phyloP scores from a whole-genome alignment of 2,797 vertebrate genomes.

The Scarus forsteni region DNA sequence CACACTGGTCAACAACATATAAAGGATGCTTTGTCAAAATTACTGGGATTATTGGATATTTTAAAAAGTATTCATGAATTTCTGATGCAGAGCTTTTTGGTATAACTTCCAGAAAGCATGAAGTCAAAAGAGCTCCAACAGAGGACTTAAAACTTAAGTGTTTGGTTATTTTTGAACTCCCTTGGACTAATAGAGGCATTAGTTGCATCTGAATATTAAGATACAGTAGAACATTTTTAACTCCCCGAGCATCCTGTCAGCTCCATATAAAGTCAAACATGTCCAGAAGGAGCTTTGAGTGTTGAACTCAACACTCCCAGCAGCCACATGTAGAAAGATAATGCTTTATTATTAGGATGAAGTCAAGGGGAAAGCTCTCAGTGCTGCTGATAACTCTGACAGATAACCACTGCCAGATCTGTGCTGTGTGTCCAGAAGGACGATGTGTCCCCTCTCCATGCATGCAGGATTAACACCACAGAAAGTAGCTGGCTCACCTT shows the following conservation, averaged over 20 bases:
- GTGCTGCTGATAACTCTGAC: constrained; percentile 69
- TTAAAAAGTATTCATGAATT: no score
- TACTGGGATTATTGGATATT: no score
- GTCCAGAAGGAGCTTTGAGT: constrained; percentile 2
- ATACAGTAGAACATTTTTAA: no score
- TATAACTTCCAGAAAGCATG: no score
- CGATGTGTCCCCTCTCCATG: constrained; percentile 59
- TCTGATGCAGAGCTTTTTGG: no score
- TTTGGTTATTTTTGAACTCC: no score
- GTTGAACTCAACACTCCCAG: constrained; percentile 25
- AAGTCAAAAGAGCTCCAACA: no score
- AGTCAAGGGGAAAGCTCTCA: constrained; percentile 72
- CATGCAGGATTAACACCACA: constrained; percentile 67
- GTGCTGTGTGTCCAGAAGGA: constrained; percentile 56
- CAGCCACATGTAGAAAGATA: constrained; percentile 60
- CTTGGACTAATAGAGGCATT: no score
- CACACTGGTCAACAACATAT: background rate
- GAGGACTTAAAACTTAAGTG: no score
- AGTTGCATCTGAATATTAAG: no score
- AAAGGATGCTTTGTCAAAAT: background rate
- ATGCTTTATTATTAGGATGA: constrained; percentile 78
- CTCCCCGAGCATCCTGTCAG: no score
- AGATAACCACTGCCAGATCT: constrained; percentile 64
- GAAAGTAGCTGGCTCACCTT: constrained; percentile 75
- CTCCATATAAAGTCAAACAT: constrained; percentile 12